Evolutionary conservation across 2,797 vertebrate species (phyloP).

Genomic region (Pristis pectinata): DNA sequence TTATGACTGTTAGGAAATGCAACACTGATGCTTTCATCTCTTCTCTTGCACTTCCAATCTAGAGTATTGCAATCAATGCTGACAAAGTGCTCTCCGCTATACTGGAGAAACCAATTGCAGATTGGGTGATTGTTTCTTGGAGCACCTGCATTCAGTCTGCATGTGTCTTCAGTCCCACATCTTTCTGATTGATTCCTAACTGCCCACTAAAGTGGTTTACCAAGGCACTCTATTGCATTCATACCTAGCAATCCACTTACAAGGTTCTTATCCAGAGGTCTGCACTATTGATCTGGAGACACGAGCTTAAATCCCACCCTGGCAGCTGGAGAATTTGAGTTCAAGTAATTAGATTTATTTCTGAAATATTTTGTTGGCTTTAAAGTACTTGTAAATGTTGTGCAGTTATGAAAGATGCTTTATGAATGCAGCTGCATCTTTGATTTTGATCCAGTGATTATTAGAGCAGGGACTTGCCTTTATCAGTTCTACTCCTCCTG

Average conservation of each 20-base stretch:
- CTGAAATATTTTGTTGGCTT: neutral
- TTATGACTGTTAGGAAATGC: too few relatives aligned
- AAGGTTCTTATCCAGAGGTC: too few relatives aligned
- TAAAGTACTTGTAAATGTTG: neutral
- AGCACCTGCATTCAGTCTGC: too few relatives aligned
- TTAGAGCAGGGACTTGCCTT: neutral
- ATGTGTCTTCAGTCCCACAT: neutral
- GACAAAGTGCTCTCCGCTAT: too few relatives aligned
- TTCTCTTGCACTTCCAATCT: too few relatives aligned
- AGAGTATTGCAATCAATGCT: too few relatives aligned
- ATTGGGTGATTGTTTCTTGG: too few relatives aligned
- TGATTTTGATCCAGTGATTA: neutral
- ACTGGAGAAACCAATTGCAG: too few relatives aligned
- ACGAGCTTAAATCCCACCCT: neutral
- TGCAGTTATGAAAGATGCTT: neutral
- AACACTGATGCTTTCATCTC: too few relatives aligned
- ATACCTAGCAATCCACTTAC: too few relatives aligned
- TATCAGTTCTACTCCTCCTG: neutral
- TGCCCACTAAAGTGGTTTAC: neutral
- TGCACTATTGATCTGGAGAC: too few relatives aligned
- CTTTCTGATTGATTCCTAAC: neutral
- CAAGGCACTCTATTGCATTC: neutral
- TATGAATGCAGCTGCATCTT: neutral
- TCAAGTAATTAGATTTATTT: neutral
- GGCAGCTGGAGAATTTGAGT: too few relatives aligned